These are phyloP conservation scores for Neoarius graeffei DNA, from an alignment of 2,113 vertebrate species.

Conservation along the genomic window DNA sequence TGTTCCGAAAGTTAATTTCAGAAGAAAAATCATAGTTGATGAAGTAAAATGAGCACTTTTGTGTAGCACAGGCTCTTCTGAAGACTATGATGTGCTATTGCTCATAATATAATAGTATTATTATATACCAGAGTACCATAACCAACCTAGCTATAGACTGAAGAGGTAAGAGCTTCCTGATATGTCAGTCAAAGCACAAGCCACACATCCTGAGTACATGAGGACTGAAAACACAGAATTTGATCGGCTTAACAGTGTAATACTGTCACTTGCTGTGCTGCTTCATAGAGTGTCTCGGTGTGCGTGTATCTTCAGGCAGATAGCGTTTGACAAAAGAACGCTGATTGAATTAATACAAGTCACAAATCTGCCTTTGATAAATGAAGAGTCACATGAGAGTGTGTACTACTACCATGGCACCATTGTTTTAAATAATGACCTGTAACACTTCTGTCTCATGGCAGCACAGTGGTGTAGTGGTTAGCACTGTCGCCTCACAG, in stretches of 20 bases:
- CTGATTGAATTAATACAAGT: slow-evolving; percentile 50
- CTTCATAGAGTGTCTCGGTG: not conserved
- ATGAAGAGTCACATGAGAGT: slow-evolving; percentile 17
- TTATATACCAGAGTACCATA: not conserved
- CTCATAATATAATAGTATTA: not conserved
- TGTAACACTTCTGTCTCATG: slow-evolving; percentile 16
- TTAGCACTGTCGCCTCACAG: no score
- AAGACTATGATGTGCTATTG: not conserved
- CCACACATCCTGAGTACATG: not conserved
- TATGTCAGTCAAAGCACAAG: not conserved
- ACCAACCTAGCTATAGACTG: not conserved
- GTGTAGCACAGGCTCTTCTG: not conserved
- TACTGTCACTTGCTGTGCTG: slow-evolving; percentile 18
- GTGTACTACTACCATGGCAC: not conserved
- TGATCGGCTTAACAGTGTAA: slow-evolving; percentile 19
- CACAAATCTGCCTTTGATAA: slow-evolving; percentile 33
- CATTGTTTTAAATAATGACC: slow-evolving; percentile 24
- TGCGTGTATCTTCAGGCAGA: slow-evolving; percentile 10
- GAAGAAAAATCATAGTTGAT: not conserved
- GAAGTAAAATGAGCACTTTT: not conserved
- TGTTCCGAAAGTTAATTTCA: not conserved
- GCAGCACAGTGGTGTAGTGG: no score
- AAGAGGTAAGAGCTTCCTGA: not conserved
- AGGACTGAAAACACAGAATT: not conserved
- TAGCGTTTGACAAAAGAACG: slow-evolving; percentile 37